Conservation (phyloP, 2,888 invertebrate genomes). For the Pachliopta kotzebuea region DNA sequence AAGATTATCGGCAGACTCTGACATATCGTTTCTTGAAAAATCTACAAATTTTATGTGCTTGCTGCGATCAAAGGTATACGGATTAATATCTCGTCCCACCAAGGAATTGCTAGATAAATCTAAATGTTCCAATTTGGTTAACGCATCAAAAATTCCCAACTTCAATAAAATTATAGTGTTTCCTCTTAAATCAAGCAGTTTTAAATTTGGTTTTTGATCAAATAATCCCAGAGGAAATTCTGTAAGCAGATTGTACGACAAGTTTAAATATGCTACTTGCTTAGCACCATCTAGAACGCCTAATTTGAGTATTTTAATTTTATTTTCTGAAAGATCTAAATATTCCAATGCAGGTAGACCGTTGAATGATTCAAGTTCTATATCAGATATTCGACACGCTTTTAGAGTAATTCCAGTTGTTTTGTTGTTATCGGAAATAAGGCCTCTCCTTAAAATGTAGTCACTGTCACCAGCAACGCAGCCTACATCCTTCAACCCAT, state of each 20-base stretch:
- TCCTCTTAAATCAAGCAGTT: conserved; percentile 50
- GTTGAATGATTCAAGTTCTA: conserved; percentile 41
- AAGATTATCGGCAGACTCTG: conserved; percentile 42
- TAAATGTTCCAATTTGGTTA: conserved; percentile 45
- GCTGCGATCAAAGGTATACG: conserved; percentile 45
- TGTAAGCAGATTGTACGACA: conserved; percentile 49
- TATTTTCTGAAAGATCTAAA: conserved; percentile 42
- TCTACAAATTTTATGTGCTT: conserved; percentile 45
- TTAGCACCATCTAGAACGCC: conserved; percentile 39
- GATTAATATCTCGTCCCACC: conserved; percentile 43
- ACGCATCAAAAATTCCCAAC: conserved; percentile 48
- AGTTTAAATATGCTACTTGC: conserved; percentile 46
- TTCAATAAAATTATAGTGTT: conserved; percentile 45
- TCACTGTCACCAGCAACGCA: conserved; percentile 39
- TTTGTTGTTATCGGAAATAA: conserved; percentile 44
- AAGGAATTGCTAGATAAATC: conserved; percentile 52
- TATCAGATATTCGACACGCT: conserved; percentile 42
- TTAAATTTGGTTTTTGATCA: conserved; percentile 47
- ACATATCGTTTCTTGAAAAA: conserved; percentile 57
- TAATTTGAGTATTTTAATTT: conserved; percentile 36
- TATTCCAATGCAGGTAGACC: conserved; percentile 35
- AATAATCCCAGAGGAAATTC: conserved; percentile 52
- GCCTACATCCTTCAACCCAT: conserved; percentile 31
- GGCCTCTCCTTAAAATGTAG: conserved; percentile 42
- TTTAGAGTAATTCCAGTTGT: conserved; percentile 41